phyloP scores from a whole-genome alignment of 2,113 vertebrate genomes.

The Romanogobio albipinnatus region DNA sequence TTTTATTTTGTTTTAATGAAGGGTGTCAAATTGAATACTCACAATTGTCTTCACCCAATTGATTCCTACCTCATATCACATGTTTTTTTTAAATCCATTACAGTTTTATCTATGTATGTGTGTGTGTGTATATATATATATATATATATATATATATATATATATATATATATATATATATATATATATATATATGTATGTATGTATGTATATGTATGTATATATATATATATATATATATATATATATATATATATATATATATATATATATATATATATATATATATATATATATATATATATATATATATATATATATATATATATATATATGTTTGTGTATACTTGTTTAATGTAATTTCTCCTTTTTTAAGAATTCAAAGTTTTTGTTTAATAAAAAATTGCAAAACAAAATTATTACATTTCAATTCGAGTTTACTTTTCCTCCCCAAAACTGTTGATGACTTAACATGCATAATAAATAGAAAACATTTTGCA shows the following conservation, averaged over 20 bases:
- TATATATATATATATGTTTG: neutral
- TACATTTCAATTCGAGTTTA: neutral
- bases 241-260: too few relatives aligned
- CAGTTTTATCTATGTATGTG: neutral
- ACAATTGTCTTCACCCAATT: neutral
- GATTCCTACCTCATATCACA: conserved; percentile 21
- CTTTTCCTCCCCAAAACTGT: neutral
- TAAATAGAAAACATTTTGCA: neutral
- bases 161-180: neutral
- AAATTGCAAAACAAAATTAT: neutral
- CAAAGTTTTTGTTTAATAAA: conserved; percentile 20
- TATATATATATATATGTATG: neutral
- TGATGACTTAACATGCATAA: neutral
- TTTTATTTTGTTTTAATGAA: neutral
- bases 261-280: neutral
- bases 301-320: neutral
- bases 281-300: neutral
- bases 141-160: neutral
- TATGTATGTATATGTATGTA: neutral
- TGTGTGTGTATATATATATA: neutral
- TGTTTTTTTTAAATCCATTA: neutral
- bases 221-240: neutral
- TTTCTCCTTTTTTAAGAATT: neutral
- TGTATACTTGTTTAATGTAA: neutral
- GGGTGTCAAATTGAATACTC: neutral